Base-by-base conservation (phyloP, 1,140 invertebrate genomes). In the Anastrepha ludens region DNA sequence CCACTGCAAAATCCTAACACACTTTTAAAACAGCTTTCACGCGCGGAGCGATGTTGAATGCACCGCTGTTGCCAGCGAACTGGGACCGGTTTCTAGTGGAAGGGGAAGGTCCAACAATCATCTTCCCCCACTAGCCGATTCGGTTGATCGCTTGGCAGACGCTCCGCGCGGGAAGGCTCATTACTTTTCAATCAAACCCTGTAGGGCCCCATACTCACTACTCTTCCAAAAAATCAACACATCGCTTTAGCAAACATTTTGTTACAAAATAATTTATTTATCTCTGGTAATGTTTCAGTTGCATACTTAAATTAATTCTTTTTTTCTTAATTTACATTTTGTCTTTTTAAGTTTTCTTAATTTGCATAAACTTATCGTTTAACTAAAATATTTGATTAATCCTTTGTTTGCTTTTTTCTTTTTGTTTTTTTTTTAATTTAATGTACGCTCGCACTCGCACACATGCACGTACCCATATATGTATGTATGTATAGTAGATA, bases 261-360 rank as follows among this genome's bases (percentile, higher is more conserved):
- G 47, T 81, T 81, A 81, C 44, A 81, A 81, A 81, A 81, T 81
- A 81, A 81, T 81, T 81, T 81, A 81, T 81, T 81, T 81, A 81
- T 81, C 74, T 81, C 47, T 81, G 74, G 74, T 81, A 81, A 81
- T 81, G 74, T 81, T 81, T 81, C 74, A 81, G 74, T 81, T 81
- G 74, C 74, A 20, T 81, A 55, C 47, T 55, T 81, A 55, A 81
- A 81, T 47, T 58, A 81, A 55, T 50, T 9, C 17, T 58, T 81
- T n/a, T 50, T 74, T 81, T 81, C 74, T 81, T 50, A 81, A 55
- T 81, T 20, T 81, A 81, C 47, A 81, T 20, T 81, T 81, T 81
- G 74, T 81, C 74, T 81, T 81, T 81, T 81, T 55, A 55, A 81
- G n/a, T 81, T 55, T n/a, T 15, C 74, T 81, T 81, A 81, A 3